phyloP scores from a whole-genome alignment of 1,140 invertebrate species.

The Lethrus apterus region DNA sequence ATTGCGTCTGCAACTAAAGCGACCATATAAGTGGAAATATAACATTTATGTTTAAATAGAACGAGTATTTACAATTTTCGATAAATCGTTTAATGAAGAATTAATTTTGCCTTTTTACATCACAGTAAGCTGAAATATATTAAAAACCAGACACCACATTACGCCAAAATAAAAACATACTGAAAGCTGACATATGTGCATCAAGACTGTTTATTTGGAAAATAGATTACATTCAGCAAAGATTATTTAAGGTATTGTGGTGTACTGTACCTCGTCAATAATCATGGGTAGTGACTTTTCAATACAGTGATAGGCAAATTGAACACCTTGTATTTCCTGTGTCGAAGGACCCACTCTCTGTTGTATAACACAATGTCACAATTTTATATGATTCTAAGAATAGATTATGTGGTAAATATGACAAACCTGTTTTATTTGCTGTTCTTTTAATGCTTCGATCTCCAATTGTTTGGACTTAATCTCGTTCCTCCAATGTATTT shows the following conservation, averaged over 20 bases:
- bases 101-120: neutral
- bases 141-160: slow-evolving; percentile 1
- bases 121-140: slow-evolving; percentile 1
- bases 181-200: too few relatives aligned
- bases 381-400: neutral
- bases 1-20: slow-evolving; percentile 4
- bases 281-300: slow-evolving; percentile 50
- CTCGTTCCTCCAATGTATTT: slow-evolving; percentile 59
- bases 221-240: neutral
- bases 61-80: neutral
- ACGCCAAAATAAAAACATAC: neutral
- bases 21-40: too few relatives aligned
- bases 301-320: slow-evolving; percentile 51
- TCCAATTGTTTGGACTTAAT: slow-evolving; percentile 54
- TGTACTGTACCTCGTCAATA: slow-evolving; percentile 44
- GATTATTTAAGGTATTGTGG: neutral
- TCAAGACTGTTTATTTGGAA: too few relatives aligned
- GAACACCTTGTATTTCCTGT: slow-evolving; percentile 45
- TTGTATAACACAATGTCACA: too few relatives aligned
- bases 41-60: too few relatives aligned
- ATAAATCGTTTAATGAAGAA: neutral
- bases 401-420: neutral
- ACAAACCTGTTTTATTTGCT: slow-evolving; percentile 40
- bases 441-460: slow-evolving; percentile 47
- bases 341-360: slow-evolving; percentile 2